Conservation (phyloP, 2,797 vertebrate species). For the Loris lydekkerianus region DNA sequence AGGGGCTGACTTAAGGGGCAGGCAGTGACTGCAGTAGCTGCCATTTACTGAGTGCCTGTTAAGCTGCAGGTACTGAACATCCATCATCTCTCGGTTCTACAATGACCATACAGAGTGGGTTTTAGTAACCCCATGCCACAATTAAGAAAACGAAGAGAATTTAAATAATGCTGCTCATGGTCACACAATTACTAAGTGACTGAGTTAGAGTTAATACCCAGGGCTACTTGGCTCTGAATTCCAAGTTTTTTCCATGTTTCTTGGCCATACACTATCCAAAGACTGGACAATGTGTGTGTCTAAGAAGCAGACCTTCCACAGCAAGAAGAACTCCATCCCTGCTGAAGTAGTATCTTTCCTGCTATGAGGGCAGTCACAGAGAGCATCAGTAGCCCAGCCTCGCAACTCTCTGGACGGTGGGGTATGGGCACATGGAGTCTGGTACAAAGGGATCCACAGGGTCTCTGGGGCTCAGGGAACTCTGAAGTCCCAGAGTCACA, state of each 20-base stretch:
- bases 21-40: background rate
- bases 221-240: background rate
- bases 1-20: background rate
- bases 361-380: background rate
- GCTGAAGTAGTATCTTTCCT: fast-evolving
- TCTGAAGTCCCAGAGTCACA: background rate
- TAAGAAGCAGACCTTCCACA: background rate
- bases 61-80: background rate
- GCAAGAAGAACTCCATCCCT: background rate
- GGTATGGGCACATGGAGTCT: fast-evolving
- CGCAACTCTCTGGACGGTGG: background rate
- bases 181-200: background rate
- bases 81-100: background rate
- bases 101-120: background rate
- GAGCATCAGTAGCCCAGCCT: background rate
- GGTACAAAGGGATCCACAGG: background rate
- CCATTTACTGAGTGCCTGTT: background rate
- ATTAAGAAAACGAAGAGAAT: background rate
- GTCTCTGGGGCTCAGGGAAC: background rate
- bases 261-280: background rate
- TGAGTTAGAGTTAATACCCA: background rate
- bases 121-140: background rate
- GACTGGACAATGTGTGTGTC: background rate
- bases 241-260: background rate
- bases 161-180: background rate